phyloP scores from a whole-genome alignment of 2,113 vertebrate species.

The Anoplopoma fimbria region DNA sequence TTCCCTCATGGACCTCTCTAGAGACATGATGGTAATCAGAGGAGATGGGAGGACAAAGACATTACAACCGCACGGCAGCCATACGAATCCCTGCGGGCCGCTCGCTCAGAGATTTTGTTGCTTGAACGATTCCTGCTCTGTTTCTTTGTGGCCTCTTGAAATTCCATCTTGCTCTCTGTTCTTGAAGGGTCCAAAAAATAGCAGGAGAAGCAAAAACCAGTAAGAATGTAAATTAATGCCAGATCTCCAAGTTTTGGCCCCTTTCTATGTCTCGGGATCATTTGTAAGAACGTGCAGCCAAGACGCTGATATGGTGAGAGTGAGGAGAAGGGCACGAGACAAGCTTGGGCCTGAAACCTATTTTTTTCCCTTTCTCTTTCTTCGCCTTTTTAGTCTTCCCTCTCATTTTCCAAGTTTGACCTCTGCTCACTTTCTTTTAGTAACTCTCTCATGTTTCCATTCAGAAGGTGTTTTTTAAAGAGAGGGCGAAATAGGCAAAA shows the following conservation, averaged over 20 bases:
- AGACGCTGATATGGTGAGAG: conserved; percentile 62
- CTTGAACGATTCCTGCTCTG: conserved; percentile 54
- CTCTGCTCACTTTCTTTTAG: conserved; percentile 2
- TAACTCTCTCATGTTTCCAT: conserved; percentile 16
- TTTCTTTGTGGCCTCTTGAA: conserved; percentile 69
- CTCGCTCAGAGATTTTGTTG: conserved; percentile 40
- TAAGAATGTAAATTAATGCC: conserved; percentile 79
- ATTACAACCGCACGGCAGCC: conserved; percentile 56
- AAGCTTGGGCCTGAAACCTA: conserved; percentile 33
- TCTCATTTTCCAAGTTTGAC: conserved; percentile 33
- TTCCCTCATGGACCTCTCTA: conserved; percentile 38
- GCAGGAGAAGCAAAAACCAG: conserved; percentile 53
- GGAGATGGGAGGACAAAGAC: conserved; percentile 69
- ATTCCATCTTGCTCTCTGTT: conserved; percentile 68
- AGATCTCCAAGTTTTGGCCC: conserved; percentile 62
- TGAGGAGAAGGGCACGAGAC: conserved; percentile 42
- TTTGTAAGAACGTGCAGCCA: conserved; percentile 57
- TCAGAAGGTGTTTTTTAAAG: conserved; percentile 50
- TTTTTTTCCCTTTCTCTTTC: conserved; percentile 13
- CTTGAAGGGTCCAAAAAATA: conserved; percentile 34
- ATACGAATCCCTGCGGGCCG: conserved; percentile 49
- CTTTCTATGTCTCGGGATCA: conserved; percentile 43
- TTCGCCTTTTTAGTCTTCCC: conserved; percentile 1
- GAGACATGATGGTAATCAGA: conserved; percentile 73
- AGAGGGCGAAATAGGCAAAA: conserved; percentile 25